A percentile compares a stretch with the other conserved stretches of the same genome.
Conservation (phyloP, 2,888 invertebrate genomes). For the Yponomeuta cagnagella region DNA sequence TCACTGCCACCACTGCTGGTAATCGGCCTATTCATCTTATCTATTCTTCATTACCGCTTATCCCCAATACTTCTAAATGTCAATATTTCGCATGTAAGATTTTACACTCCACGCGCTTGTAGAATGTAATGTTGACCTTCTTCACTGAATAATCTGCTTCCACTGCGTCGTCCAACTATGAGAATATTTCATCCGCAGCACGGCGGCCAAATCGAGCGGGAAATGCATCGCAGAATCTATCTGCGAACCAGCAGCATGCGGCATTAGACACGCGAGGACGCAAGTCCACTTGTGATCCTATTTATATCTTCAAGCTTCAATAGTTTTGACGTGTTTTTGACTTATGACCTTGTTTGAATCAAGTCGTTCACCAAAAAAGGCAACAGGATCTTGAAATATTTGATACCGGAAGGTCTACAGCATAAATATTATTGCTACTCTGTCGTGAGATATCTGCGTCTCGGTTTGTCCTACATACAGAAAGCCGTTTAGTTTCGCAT, state of each 20-base stretch:
- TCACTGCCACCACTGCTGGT: too few relatives aligned
- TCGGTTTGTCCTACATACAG: not conserved
- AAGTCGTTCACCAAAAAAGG: not conserved
- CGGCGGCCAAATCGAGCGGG: not conserved
- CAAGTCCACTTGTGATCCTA: not conserved
- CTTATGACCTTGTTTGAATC: not conserved
- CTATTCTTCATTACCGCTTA: not conserved
- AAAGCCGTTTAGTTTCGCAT: conserved; percentile 22
- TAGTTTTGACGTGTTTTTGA: not conserved
- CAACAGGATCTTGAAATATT: not conserved
- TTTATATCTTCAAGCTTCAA: not conserved
- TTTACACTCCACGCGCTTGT: too few relatives aligned
- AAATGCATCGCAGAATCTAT: not conserved
- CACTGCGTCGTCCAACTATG: not conserved
- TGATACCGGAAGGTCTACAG: not conserved
- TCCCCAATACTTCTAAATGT: not conserved
- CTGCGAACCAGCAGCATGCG: not conserved
- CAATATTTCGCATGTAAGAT: not conserved
- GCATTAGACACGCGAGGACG: not conserved
- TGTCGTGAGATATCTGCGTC: not conserved
- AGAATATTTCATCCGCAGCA: not conserved
- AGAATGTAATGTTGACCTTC: too few relatives aligned
- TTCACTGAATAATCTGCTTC: too few relatives aligned
- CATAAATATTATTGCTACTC: not conserved
- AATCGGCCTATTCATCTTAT: too few relatives aligned